Evolutionary conservation across 2,797 vertebrate species (phyloP), one percentile per base, ranked within the genome.

Genomic region (Mionectes olivaceus): DNA sequence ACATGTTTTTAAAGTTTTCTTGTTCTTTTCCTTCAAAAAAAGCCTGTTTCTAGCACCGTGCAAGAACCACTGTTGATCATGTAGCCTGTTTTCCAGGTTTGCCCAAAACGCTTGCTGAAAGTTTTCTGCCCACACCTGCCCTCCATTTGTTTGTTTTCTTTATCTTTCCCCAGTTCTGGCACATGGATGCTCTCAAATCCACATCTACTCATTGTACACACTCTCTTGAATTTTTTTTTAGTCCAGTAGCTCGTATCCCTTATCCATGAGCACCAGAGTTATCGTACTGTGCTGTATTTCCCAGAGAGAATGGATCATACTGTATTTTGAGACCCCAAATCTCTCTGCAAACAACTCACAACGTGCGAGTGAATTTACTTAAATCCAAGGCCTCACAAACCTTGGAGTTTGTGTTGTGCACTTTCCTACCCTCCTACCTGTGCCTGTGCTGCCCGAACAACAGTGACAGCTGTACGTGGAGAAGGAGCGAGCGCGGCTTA

Each of bases 401-500:
- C 25, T 52, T 30, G 50, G 28, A 52, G 17, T 30, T 30, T 13
- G 43, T 28, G 8, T 4, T 3, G 24, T 0, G 9, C 39, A 1
- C 35, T 13, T 32, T 32, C 28, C 28, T 25, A 17, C 19, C 11
- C 17, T 33, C 33, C 82, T 14, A 3, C 18, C 3, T 22, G 61
- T 7, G 25, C 22, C 57, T 41, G 4, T 19, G 6, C 14, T 13
- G 8, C 46, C 41, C 11, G 68, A 69, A 8, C 55, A 25, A 5
- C 65, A 50, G 28, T 12, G 19, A 2, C 0, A 14, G 39, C 61
- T 9, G 16, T 15, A 13, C 1, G 4, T 0, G 24, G 33, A 43
- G 35, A 30, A n/a, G n/a, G 32, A 13, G 30, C 0, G 27, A 13
- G 32, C 0, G 27, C 2, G 46, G 49, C 25, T 49, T 2, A 19